A percentile compares a stretch with the other conserved stretches of the same genome.
phyloP scores from a whole-genome alignment of 2,113 vertebrate genomes.

The Hiodon alosoides region DNA sequence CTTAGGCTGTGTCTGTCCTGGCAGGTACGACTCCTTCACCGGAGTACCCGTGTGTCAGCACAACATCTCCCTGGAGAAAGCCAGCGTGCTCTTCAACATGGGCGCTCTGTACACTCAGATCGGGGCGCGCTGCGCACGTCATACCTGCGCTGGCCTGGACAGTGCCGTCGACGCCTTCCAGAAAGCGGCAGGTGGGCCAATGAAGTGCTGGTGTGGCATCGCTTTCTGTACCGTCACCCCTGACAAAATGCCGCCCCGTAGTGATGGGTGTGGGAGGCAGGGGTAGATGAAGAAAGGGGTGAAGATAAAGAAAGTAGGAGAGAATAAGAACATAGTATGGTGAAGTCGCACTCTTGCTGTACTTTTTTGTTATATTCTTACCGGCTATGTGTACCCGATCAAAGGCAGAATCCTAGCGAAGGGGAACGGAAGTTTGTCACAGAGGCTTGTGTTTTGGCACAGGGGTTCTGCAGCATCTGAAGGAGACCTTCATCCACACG shows the following conservation, averaged over 20 bases:
- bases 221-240: background rate
- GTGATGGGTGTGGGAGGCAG: too few relatives aligned
- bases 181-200: constrained; percentile 73
- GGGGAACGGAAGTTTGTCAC: background rate
- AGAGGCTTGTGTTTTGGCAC: constrained; percentile 21
- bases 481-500: constrained; percentile 88
- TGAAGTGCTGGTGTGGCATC: background rate
- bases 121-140: constrained; percentile 77
- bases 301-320: too few relatives aligned
- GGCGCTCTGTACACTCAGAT: constrained; percentile 89
- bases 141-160: constrained; percentile 68
- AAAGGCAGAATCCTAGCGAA: too few relatives aligned
- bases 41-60: constrained; percentile 89
- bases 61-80: constrained; percentile 85
- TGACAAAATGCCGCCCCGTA: too few relatives aligned
- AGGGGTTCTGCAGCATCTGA: constrained; percentile 83
- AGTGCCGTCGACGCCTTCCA: constrained; percentile 77
- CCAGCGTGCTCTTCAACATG: constrained; percentile 86
- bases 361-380: too few relatives aligned
- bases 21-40: constrained; percentile 92
- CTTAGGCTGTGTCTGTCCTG: constrained; percentile 7
- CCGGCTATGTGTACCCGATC: too few relatives aligned
- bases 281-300: too few relatives aligned
- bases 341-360: too few relatives aligned
- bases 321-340: too few relatives aligned